Evolutionary conservation across 2,888 invertebrate genomes (phyloP).

Genomic region (Phengaris alcon): DNA sequence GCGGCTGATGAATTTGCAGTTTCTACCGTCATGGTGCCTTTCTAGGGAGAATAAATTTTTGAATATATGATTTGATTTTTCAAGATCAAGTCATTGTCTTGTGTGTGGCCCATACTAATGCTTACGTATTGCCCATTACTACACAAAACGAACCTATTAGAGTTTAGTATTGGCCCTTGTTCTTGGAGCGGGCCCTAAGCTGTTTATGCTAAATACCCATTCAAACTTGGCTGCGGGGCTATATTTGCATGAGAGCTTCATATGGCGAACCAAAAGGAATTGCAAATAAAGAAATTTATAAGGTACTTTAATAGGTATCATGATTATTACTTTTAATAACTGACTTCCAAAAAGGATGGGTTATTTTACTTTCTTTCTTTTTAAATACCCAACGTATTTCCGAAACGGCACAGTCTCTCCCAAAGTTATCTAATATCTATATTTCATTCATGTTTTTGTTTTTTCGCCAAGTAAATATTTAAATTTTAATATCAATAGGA

Average conservation of each 20-base stretch:
- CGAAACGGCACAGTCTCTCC: neutral
- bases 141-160: slow-evolving; percentile 36
- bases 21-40: neutral
- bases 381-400: too few relatives aligned
- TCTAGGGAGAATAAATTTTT: neutral
- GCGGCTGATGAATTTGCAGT: neutral
- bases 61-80: neutral
- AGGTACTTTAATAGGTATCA: slow-evolving; percentile 6
- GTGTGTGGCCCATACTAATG: slow-evolving; percentile 38
- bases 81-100: slow-evolving; percentile 35
- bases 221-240: slow-evolving; percentile 48
- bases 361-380: neutral
- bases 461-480: neutral
- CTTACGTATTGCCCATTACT: slow-evolving; percentile 40
- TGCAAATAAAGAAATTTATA: slow-evolving; percentile 12
- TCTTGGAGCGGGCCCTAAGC: slow-evolving; percentile 34
- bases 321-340: neutral
- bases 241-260: slow-evolving; percentile 49
- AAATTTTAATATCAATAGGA: neutral
- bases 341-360: too few relatives aligned
- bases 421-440: neutral
- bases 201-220: slow-evolving; percentile 54
- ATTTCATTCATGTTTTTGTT: neutral
- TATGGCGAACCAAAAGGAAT: slow-evolving; percentile 44
- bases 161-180: slow-evolving; percentile 36